phyloP scores from a whole-genome alignment of 2,888 invertebrate species.

The Proisotoma minuta region DNA sequence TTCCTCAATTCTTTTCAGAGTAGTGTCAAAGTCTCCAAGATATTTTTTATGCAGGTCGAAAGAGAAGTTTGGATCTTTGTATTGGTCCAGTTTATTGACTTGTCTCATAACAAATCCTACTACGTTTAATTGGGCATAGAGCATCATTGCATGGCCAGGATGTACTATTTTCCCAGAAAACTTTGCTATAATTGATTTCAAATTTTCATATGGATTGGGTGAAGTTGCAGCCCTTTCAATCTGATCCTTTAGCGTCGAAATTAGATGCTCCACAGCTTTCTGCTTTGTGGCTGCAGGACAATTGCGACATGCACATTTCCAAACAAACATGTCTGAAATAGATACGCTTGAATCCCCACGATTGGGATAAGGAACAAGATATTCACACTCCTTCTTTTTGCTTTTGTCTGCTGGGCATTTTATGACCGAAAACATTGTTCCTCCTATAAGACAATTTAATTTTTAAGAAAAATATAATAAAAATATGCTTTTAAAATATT shows the following conservation, averaged over 20 bases:
- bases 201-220: neutral
- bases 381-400: neutral
- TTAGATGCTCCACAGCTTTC: neutral
- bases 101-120: neutral
- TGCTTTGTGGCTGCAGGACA: neutral
- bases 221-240: neutral
- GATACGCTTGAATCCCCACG: neutral
- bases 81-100: neutral
- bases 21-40: neutral
- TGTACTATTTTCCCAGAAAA: neutral
- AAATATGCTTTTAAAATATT: neutral
- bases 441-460: neutral
- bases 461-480: no score
- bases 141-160: neutral
- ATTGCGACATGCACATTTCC: neutral
- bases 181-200: neutral
- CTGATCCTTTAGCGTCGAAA: neutral
- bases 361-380: neutral
- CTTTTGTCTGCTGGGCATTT: neutral
- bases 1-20: neutral
- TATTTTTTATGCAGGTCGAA: neutral
- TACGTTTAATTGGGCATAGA: neutral
- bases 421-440: neutral
- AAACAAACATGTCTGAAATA: neutral
- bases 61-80: neutral